phyloP scores from a whole-genome alignment of 2,797 vertebrate genomes.

The Coregonus sp. region DNA sequence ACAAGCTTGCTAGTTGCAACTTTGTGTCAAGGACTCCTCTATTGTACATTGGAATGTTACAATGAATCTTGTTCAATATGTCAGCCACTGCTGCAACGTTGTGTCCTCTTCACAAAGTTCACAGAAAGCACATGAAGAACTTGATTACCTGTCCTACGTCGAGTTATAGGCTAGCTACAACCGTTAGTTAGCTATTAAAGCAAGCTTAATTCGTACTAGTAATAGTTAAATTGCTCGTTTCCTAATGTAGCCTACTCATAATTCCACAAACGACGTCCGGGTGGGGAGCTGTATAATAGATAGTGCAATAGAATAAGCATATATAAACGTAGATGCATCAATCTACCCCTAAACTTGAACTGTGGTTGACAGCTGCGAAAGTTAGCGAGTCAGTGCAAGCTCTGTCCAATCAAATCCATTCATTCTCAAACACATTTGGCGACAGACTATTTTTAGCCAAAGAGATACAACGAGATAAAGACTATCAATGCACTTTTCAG shows the following conservation, averaged over 20 bases:
- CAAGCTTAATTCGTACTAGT: neutral
- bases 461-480: neutral
- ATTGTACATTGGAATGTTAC: neutral
- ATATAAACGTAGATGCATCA: neutral
- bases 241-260: neutral
- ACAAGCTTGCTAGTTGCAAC: neutral
- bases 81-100: neutral
- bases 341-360: constrained; percentile 44
- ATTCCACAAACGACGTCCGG: neutral
- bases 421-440: constrained; percentile 40
- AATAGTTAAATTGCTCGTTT: neutral
- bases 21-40: neutral
- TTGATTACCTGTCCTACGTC: neutral
- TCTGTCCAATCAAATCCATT: constrained; percentile 31
- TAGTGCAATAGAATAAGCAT: neutral
- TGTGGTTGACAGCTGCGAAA: constrained; percentile 36
- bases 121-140: neutral
- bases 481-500: neutral
- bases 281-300: neutral
- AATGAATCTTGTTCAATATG: neutral
- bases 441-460: constrained; percentile 66
- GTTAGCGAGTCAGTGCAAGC: constrained; percentile 25
- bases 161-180: neutral
- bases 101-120: neutral
- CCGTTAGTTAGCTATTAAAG: neutral